These are phyloP conservation scores for Chamaea fasciata DNA, from an alignment of 2,113 vertebrate genomes.

Conservation along the genomic window DNA sequence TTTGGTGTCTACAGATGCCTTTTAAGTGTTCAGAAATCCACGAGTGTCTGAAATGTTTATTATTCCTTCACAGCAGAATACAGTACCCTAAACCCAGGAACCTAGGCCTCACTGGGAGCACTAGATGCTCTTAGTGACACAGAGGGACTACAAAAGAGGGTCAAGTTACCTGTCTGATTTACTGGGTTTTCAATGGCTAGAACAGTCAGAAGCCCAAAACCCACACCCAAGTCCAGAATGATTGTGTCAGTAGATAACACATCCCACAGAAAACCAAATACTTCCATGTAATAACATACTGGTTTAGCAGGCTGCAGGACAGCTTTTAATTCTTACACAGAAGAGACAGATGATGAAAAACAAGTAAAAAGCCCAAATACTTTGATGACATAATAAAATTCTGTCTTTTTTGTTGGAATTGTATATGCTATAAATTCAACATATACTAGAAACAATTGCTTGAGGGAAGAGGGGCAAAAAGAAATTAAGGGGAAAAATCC, in stretches of 20 bases:
- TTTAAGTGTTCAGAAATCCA: not conserved
- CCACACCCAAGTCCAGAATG: not conserved
- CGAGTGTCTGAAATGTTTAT: not conserved
- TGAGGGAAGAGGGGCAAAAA: not conserved
- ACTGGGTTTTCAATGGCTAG: not conserved
- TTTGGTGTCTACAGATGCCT: not conserved
- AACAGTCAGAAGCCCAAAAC: not conserved
- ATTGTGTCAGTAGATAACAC: not conserved
- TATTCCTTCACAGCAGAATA: not conserved
- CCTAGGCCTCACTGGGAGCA: not conserved
- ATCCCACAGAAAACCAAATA: not conserved
- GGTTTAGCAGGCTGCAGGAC: not conserved
- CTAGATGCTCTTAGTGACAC: not conserved
- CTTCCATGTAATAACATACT: not conserved
- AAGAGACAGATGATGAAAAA: not conserved
- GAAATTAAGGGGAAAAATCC: not conserved
- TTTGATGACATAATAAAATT: not conserved
- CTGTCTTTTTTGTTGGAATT: not conserved
- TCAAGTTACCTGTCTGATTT: not conserved
- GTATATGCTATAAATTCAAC: not conserved
- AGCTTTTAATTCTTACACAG: not conserved
- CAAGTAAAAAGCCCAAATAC: not conserved
- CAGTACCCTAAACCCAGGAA: not conserved
- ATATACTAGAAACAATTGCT: not conserved
- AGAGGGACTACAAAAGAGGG: not conserved